phyloP scores from a whole-genome alignment of 2,888 invertebrate genomes.

The Dendrolimus houi region DNA sequence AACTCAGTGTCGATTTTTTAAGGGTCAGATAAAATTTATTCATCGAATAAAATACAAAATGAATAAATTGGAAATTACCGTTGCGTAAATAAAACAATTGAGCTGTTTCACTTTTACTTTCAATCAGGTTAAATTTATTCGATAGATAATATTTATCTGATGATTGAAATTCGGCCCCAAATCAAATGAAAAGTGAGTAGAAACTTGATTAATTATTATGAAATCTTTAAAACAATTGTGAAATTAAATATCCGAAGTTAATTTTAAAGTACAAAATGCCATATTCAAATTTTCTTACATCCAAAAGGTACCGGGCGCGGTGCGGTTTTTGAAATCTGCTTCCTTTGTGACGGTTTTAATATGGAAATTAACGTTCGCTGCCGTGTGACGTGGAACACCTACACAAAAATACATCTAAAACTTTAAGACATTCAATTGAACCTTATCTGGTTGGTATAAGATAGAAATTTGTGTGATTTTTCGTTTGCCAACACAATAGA shows the following conservation, averaged over 20 bases:
- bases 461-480: neutral
- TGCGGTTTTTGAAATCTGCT: conserved; percentile 72
- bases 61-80: too few species aligned
- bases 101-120: too few species aligned
- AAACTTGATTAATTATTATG: neutral
- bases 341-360: conserved; percentile 76
- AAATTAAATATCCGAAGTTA: neutral
- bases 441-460: neutral
- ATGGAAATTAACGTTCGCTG: conserved; percentile 73
- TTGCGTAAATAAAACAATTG: too few species aligned
- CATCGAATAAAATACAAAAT: too few species aligned
- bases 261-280: conserved; percentile 18
- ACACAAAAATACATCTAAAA: conserved; percentile 20
- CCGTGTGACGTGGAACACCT: conserved; percentile 59
- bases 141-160: too few species aligned
- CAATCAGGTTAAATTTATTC: too few species aligned
- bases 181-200: neutral
- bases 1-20: too few species aligned
- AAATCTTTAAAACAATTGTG: neutral
- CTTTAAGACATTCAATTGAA: neutral
- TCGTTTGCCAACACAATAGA: neutral
- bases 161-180: too few species aligned
- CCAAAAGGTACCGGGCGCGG: conserved; percentile 23
- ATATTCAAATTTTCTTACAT: conserved; percentile 22
- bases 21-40: too few species aligned